These are phyloP conservation scores for Phortica variegata DNA, from an alignment of 1,140 invertebrate species.

Conservation along the genomic window DNA sequence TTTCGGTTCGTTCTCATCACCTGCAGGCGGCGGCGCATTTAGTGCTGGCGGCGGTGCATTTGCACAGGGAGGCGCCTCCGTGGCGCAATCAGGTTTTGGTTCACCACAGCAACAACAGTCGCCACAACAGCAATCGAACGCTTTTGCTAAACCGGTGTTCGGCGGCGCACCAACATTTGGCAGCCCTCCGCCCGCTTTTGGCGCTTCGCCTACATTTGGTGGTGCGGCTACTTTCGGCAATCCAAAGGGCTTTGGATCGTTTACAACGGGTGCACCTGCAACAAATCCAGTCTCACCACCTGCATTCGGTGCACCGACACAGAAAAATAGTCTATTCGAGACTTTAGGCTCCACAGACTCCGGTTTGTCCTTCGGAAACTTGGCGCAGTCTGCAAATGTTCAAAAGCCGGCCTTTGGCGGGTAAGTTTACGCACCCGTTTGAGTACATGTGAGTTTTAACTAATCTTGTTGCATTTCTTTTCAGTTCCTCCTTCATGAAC, in stretches of 20 bases:
- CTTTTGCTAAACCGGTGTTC: slow-evolving; percentile 26
- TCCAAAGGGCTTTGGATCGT: slow-evolving; percentile 58
- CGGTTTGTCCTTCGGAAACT: slow-evolving; percentile 61
- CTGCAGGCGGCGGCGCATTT: slow-evolving; percentile 21
- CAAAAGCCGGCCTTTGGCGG: slow-evolving; percentile 57
- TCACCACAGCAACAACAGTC: slow-evolving; percentile 35
- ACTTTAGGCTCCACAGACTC: slow-evolving; percentile 61
- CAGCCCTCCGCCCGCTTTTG: slow-evolving; percentile 54
- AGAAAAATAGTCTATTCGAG: slow-evolving; percentile 60
- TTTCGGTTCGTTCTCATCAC: slow-evolving; percentile 47
- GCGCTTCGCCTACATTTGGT: slow-evolving; percentile 59
- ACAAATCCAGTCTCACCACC: slow-evolving; percentile 28
- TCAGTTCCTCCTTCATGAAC: too few relatives aligned
- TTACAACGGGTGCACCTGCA: slow-evolving; percentile 15
- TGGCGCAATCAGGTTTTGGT: slow-evolving; percentile 57
- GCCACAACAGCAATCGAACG: slow-evolving; percentile 29
- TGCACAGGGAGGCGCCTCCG: slow-evolving; percentile 27
- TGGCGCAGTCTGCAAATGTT: slow-evolving; percentile 59
- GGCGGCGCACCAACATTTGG: slow-evolving; percentile 48
- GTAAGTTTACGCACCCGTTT: too few relatives aligned
- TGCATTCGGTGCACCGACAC: slow-evolving; percentile 41
- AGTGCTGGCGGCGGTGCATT: slow-evolving; percentile 25
- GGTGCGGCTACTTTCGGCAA: slow-evolving; percentile 59
- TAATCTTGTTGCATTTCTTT: too few relatives aligned
- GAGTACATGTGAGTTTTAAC: too few relatives aligned